Evolutionary conservation across 1,140 invertebrate genomes (phyloP), one percentile per base, ranked within the genome.

Genomic region (Dendrolimus punctatus): DNA sequence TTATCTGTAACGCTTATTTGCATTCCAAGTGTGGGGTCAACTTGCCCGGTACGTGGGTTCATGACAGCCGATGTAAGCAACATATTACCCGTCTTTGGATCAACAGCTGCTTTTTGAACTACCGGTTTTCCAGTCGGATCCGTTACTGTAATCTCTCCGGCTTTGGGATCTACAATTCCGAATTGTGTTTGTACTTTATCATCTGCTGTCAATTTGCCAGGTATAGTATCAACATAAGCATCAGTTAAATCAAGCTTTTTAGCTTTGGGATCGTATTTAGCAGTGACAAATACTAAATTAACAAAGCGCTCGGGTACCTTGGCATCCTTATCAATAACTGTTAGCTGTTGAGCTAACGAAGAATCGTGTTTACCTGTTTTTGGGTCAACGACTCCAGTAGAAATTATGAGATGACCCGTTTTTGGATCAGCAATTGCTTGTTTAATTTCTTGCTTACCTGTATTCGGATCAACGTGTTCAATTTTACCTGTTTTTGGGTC

Each of bases 271-370:
- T 89, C 85, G 53, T 72, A 76, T 67, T 73, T 73, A 5, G 84
- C 83, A 5, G 89, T 91, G 5, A 90, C 87, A 43, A 89, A 89
- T 0, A 87, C 89, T 4, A 90, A 83, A 69, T 91, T 90, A 8
- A 91, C 86, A 6, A 87, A 80, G 56, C 60, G 62, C 47, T 73
- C 73, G 8, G 73, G 71, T 5, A 49, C 62, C 52, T 60, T 76
- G 4, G 89, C 85, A 75, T 91, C 90, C 60, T 88, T 90, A 58
- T 91, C 90, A 36, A 89, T 86, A 54, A 91, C 88, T 60, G 87
- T 89, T 36, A 91, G 85, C 54, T 91, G 87, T 68, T 91, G 89
- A 45, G 87, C 89, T 41, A 91, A 68, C n/a, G 70, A 79, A 5
- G 82, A 73, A 66, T 89, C 88, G 5, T 75, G 49, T 66, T 89